A percentile compares a stretch with the other conserved stretches of the same genome.
These are phyloP conservation scores for Aulostomus chinensis DNA, from an alignment of 2,797 vertebrate genomes.

Conservation along the genomic window DNA sequence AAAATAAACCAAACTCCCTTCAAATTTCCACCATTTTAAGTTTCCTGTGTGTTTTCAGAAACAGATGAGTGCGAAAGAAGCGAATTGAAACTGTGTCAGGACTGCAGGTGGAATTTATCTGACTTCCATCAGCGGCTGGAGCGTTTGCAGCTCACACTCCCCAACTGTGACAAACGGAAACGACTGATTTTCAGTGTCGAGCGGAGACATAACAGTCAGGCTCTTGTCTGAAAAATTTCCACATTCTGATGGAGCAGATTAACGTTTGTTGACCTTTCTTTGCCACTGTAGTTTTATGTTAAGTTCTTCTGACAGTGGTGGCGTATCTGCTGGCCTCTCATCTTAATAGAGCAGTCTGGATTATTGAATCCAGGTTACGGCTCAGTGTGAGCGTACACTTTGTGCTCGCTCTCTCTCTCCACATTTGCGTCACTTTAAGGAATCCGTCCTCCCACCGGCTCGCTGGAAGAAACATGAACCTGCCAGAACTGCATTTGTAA, in stretches of 20 bases:
- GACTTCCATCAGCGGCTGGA: conserved; percentile 12
- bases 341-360: conserved; percentile 44
- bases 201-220: conserved; percentile 27
- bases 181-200: conserved; percentile 32
- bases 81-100: too few relatives aligned
- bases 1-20: too few relatives aligned
- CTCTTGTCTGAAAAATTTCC: conserved; percentile 26
- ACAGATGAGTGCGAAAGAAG: too few relatives aligned
- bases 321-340: conserved; percentile 37
- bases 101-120: not conserved
- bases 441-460: conserved; percentile 38
- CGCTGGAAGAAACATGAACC: conserved; percentile 64
- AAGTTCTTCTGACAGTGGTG: conserved; percentile 49
- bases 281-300: conserved; percentile 30
- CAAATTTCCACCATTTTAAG: too few relatives aligned
- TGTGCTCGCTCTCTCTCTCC: conserved; percentile 37
- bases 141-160: conserved; percentile 30
- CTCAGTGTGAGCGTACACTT: conserved; percentile 11
- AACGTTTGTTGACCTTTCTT: conserved; percentile 44
- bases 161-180: conserved; percentile 36
- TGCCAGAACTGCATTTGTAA: conserved; percentile 70
- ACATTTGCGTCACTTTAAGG: conserved; percentile 67
- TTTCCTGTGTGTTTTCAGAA: too few relatives aligned
- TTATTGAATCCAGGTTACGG: conserved; percentile 10
- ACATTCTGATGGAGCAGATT: conserved; percentile 40